These are phyloP conservation scores for Sesamia inferens DNA, from an alignment of 2,888 invertebrate genomes.

Conservation along the genomic window DNA sequence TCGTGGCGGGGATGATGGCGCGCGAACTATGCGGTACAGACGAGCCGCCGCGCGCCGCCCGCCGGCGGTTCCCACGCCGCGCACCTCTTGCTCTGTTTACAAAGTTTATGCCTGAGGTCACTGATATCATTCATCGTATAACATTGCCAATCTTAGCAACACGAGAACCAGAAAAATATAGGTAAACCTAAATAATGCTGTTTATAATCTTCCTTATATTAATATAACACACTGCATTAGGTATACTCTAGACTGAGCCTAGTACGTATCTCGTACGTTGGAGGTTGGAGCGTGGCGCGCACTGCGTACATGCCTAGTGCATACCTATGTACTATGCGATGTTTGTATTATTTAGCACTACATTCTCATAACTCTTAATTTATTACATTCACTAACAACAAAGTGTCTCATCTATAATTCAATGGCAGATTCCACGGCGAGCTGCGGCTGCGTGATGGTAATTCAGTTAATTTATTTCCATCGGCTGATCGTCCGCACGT, in stretches of 20 bases:
- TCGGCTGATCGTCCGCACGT: background rate
- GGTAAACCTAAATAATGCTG: background rate
- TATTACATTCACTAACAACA: conserved; percentile 54
- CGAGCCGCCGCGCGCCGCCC: too few species aligned
- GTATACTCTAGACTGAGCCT: too few species aligned
- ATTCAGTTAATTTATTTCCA: conserved; percentile 47
- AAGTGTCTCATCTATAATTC: conserved; percentile 61
- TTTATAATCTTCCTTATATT: background rate
- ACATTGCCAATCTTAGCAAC: background rate
- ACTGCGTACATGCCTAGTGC: background rate
- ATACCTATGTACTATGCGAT: background rate
- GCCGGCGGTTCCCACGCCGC: conserved; percentile 66
- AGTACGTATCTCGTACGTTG: too few species aligned
- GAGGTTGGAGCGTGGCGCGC: background rate
- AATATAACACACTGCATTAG: background rate
- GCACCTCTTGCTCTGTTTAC: conserved; percentile 41
- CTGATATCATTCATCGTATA: background rate
- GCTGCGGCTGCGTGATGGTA: conserved; percentile 35
- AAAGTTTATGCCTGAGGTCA: conserved; percentile 20
- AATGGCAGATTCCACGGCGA: conserved; percentile 26
- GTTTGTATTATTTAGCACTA: conserved; percentile 60
- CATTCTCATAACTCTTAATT: conserved; percentile 65
- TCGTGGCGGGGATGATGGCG: background rate
- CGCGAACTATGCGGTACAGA: conserved; percentile 37
- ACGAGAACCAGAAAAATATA: background rate